Percentiles rank a stretch among this genome's conserved stretches.
phyloP scores from a whole-genome alignment of 2,888 invertebrate species.

The Geotrupes spiniger region DNA sequence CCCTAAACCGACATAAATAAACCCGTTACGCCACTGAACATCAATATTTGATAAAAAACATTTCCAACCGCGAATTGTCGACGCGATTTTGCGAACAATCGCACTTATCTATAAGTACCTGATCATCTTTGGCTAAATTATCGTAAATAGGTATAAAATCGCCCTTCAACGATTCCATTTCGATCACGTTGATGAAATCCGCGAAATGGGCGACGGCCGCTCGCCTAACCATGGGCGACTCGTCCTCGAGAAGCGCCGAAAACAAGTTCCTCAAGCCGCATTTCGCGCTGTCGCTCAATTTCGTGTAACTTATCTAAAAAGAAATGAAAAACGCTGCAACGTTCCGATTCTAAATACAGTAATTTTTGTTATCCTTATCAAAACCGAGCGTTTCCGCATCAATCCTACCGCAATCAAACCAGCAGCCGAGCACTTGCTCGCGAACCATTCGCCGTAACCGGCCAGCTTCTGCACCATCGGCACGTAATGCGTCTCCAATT shows the following conservation, averaged over 20 bases:
- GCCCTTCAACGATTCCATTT: conserved; percentile 36
- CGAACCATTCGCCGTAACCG: conserved; percentile 33
- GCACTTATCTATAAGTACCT: too few relatives aligned
- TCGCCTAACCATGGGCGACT: conserved; percentile 41
- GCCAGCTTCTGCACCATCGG: conserved; percentile 35
- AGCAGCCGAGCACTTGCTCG: conserved; percentile 26
- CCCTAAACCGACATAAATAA: too few relatives aligned
- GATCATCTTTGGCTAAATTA: conserved; percentile 40
- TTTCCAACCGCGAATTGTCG: too few relatives aligned
- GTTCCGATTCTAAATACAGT: too few relatives aligned
- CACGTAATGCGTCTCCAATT: conserved; percentile 34
- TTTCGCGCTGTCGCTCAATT: conserved; percentile 37
- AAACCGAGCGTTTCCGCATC: too few relatives aligned
- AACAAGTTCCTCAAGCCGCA: conserved; percentile 37
- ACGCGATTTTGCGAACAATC: too few relatives aligned
- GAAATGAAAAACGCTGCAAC: conserved; percentile 5
- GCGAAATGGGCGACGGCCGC: conserved; percentile 36
- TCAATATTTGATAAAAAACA: too few relatives aligned
- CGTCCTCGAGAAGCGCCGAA: conserved; percentile 39
- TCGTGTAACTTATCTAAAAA: conserved; percentile 40
- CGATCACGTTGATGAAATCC: conserved; percentile 36
- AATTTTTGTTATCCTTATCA: too few relatives aligned
- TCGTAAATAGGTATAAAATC: conserved; percentile 43
- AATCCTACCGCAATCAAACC: conserved; percentile 26
- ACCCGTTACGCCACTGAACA: too few relatives aligned